Percentiles rank a stretch among this genome's conserved stretches.
Conservation (phyloP, 2,113 vertebrate species). For the Perca fluviatilis region DNA sequence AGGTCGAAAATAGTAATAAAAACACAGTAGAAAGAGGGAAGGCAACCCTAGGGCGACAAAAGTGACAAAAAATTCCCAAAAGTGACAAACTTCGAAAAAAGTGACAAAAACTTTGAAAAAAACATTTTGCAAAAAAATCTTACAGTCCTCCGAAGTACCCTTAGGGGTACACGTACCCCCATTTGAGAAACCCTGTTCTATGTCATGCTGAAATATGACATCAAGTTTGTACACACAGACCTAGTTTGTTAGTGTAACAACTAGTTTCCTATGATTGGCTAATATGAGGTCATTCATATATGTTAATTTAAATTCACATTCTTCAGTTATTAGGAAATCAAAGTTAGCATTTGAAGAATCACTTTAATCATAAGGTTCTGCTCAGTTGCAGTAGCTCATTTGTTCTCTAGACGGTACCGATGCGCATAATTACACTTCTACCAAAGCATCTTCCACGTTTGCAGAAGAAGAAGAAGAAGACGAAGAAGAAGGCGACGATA, state of each 20-base stretch:
- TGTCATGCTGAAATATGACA: background rate
- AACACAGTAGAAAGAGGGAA: too few relatives aligned
- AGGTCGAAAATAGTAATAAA: too few relatives aligned
- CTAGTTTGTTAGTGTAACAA: background rate
- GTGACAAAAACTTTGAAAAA: too few relatives aligned
- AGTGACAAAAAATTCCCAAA: too few relatives aligned
- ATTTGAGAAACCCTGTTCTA: too few relatives aligned
- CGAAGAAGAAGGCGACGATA: background rate
- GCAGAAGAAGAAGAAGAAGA: background rate
- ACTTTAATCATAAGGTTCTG: background rate
- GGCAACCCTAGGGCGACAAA: too few relatives aligned
- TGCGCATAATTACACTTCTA: too few relatives aligned
- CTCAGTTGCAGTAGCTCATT: constrained; percentile 12
- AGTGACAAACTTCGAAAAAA: too few relatives aligned
- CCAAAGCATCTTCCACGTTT: background rate
- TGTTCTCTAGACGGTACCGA: background rate
- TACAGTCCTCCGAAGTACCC: too few relatives aligned
- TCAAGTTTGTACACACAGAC: background rate
- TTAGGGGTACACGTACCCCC: too few relatives aligned
- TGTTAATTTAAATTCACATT: background rate
- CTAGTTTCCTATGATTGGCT: background rate
- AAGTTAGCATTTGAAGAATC: background rate
- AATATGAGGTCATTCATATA: background rate
- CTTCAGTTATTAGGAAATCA: background rate
- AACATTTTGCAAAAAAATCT: too few relatives aligned